A percentile compares a stretch with the other conserved stretches of the same genome.
These are phyloP conservation scores for Platyscapa corneri DNA, from an alignment of 1,140 invertebrate genomes.

Conservation along the genomic window DNA sequence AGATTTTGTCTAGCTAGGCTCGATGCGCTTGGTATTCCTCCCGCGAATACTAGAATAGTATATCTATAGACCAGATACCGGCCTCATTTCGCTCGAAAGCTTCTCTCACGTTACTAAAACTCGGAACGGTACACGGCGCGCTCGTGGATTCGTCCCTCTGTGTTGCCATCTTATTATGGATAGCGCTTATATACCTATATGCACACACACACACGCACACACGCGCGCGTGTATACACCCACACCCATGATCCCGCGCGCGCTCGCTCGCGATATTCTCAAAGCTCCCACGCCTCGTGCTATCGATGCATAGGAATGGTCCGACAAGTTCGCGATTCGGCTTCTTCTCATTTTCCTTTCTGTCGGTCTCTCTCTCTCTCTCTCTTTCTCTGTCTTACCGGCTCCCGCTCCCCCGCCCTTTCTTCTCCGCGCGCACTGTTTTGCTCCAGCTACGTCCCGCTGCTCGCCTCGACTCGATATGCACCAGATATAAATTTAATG, in stretches of 20 bases:
- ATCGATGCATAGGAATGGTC: slow-evolving; percentile 42
- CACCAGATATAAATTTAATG: slow-evolving; percentile 65
- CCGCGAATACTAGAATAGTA: neutral
- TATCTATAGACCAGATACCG: slow-evolving; percentile 37
- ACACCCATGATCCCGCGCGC: neutral
- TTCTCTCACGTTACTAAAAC: slow-evolving; percentile 48
- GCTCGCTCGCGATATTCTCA: neutral
- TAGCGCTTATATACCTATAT: neutral
- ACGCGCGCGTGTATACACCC: no score
- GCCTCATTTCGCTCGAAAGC: slow-evolving; percentile 45
- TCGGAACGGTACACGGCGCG: slow-evolving; percentile 23
- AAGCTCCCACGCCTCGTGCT: slow-evolving; percentile 44
- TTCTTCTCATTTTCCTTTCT: slow-evolving; percentile 23
- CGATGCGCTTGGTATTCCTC: neutral
- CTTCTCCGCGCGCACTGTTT: neutral
- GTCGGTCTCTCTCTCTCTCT: neutral
- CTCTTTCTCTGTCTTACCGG: no score
- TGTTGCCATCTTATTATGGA: slow-evolving; percentile 35
- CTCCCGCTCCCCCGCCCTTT: neutral
- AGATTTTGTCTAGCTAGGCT: slow-evolving; percentile 6
- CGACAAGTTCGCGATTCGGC: slow-evolving; percentile 6
- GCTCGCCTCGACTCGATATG: slow-evolving; percentile 53
- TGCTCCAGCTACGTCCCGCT: neutral
- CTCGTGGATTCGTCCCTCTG: neutral
- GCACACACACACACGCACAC: neutral